phyloP scores from a whole-genome alignment of 2,888 invertebrate genomes.

The Peribatodes rhomboidaria region DNA sequence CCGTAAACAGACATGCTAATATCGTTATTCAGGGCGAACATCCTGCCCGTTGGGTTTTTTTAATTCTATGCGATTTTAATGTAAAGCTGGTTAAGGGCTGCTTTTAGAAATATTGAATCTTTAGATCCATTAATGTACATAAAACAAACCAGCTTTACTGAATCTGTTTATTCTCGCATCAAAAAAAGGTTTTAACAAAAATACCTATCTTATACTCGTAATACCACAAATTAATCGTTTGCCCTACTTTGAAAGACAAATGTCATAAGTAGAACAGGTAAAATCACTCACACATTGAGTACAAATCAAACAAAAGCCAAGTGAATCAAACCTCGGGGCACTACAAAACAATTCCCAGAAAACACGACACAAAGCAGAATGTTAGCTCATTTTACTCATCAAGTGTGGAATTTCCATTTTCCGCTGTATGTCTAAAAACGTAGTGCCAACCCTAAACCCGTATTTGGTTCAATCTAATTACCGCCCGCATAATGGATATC shows the following conservation, averaged over 20 bases:
- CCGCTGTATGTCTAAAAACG: slow-evolving; percentile 13
- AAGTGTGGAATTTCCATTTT: slow-evolving; percentile 13
- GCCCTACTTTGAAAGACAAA: too few relatives aligned
- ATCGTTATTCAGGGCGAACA: slow-evolving; percentile 61
- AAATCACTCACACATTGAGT: too few relatives aligned
- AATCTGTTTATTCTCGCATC: too few relatives aligned
- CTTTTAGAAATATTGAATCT: neutral
- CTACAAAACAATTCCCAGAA: neutral
- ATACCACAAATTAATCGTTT: too few relatives aligned
- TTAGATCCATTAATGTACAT: neutral
- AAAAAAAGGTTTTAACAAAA: too few relatives aligned
- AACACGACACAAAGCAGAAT: neutral
- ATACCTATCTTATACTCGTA: too few relatives aligned
- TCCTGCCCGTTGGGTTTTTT: slow-evolving; percentile 68
- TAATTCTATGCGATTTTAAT: slow-evolving; percentile 67
- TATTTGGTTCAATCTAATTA: slow-evolving; percentile 85
- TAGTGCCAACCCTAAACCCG: slow-evolving; percentile 60
- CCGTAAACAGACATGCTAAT: slow-evolving; percentile 31
- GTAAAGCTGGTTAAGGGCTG: slow-evolving; percentile 52
- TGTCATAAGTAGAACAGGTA: too few relatives aligned
- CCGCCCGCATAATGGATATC: slow-evolving; percentile 81
- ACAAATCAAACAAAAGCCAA: too few relatives aligned
- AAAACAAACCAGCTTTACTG: too few relatives aligned
- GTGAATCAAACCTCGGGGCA: neutral
- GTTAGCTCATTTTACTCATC: neutral